Percentiles rank a stretch among this genome's conserved stretches.
Conservation (phyloP, 1,140 invertebrate genomes). For the Tigriopus japonicus region DNA sequence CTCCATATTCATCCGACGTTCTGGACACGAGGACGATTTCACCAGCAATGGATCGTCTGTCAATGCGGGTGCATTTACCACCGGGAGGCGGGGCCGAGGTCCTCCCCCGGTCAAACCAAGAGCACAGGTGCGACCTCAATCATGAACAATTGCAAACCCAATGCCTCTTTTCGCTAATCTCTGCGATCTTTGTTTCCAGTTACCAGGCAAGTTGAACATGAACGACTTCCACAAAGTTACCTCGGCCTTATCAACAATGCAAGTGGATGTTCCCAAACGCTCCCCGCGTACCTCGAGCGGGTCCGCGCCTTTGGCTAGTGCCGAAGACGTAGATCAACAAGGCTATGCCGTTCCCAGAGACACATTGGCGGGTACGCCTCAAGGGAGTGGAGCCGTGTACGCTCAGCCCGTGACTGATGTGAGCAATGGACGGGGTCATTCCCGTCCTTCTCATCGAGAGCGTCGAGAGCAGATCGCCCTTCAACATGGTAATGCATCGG, state of each 20-base stretch:
- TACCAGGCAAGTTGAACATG: slow-evolving; percentile 72
- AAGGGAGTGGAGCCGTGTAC: background rate
- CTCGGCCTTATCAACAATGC: slow-evolving; percentile 59
- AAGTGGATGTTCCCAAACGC: slow-evolving; percentile 36
- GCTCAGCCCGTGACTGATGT: slow-evolving; percentile 19
- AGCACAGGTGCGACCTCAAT: slow-evolving; percentile 33
- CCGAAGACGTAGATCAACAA: slow-evolving; percentile 53
- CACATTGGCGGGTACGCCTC: slow-evolving; percentile 13
- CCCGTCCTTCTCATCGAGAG: slow-evolving; percentile 15
- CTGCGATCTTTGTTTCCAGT: slow-evolving; percentile 29
- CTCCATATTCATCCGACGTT: slow-evolving; percentile 33
- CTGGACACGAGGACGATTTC: background rate
- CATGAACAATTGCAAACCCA: background rate
- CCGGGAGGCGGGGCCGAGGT: slow-evolving; percentile 40
- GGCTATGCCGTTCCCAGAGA: slow-evolving; percentile 19
- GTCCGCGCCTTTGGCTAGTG: slow-evolving; percentile 55
- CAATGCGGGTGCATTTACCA: slow-evolving; percentile 58
- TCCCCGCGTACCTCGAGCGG: slow-evolving; percentile 25
- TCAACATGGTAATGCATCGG: background rate
- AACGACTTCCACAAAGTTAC: slow-evolving; percentile 72
- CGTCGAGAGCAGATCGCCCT: slow-evolving; percentile 2
- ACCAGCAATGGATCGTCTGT: slow-evolving; percentile 20
- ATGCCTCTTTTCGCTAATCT: background rate
- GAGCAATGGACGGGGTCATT: slow-evolving; percentile 39
- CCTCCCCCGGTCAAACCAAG: slow-evolving; percentile 40